These are phyloP conservation scores for Dicranocentrus wangi DNA, from an alignment of 2,888 invertebrate species.

Conservation along the genomic window DNA sequence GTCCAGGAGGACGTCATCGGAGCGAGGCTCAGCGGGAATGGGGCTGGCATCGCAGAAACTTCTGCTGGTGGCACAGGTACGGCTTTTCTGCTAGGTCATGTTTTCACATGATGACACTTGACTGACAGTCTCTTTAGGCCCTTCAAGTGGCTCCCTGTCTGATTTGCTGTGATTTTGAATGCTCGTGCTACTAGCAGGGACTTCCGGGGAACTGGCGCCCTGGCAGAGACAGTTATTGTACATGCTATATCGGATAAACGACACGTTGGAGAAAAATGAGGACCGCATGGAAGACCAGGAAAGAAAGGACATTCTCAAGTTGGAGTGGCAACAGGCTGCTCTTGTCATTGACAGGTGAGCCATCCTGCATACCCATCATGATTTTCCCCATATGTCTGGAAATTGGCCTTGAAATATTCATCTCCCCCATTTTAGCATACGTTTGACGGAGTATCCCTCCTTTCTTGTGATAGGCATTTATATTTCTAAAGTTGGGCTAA, in stretches of 20 bases:
- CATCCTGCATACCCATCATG: too few relatives aligned
- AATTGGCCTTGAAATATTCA: too few relatives aligned
- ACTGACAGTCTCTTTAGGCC: background rate
- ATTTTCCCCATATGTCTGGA: too few relatives aligned
- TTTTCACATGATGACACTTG: constrained; percentile 8
- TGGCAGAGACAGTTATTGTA: constrained; percentile 76
- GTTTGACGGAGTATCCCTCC: background rate
- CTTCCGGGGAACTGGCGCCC: constrained; percentile 5
- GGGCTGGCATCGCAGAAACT: background rate
- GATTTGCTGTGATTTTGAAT: constrained; percentile 3
- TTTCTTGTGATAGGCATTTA: too few relatives aligned
- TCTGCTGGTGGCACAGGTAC: constrained; percentile 11
- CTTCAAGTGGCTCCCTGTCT: background rate
- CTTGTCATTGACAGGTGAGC: constrained; percentile 76
- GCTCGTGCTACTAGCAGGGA: too few relatives aligned
- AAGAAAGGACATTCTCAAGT: constrained; percentile 76
- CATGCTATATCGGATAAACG: constrained; percentile 77
- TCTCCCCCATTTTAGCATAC: too few relatives aligned
- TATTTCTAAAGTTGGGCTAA: too few relatives aligned
- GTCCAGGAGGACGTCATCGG: constrained; percentile 40
- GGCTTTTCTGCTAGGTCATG: too few relatives aligned
- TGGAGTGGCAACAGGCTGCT: constrained; percentile 78
- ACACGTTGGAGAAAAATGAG: constrained; percentile 77
- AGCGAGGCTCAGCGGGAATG: constrained; percentile 41
- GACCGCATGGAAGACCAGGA: constrained; percentile 77